Base-by-base conservation (phyloP, 1,140 invertebrate species). In the Scaptomyza pallida region DNA sequence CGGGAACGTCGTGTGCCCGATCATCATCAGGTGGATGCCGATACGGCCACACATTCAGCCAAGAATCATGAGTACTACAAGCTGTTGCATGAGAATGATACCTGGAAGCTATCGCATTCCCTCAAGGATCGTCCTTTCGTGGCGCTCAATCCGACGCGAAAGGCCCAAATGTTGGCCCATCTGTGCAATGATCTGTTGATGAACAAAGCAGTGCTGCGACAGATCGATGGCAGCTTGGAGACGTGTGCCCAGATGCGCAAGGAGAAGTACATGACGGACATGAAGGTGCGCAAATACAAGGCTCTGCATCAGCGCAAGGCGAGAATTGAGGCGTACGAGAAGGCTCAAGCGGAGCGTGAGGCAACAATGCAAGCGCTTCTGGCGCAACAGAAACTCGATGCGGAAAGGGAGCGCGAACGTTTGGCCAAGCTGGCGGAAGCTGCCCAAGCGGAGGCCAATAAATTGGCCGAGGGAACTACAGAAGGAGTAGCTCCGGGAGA, bases 121-220 rank as follows among this genome's bases (percentile, higher is more conserved):
- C 92, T 97, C 0, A 94, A 95, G 56, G 94, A 95, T 89, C 95
- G 95, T 52, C 96, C 97, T 0, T 98, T 97, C 92, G 93, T 97
- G 52, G 94, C 97, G 0, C 92, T 98, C 3, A 97, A 95, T 92
- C 94, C 97, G 5, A 96, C 96, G 1, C 94, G 95, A 56, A 99
- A 99, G 91, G 95, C 96, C 0, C 94, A 95, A 64, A 97, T 98
- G 89, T 92, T 99, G 26, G 96, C 96, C 2, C 98, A 97, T 92
- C 93, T 99, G 2, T 98, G 97, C 92, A 97, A 99, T 92, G 97
- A 99, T 92, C 93, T 99, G 75, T 92, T 98, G 45, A 97, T 97
- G 92, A 98, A 98, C 91, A 97, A 98, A 92, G 94, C 96, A 40
- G 95, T 98, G 70, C 93, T 97, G 72, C 93, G 94, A 10, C 96